Evolutionary conservation across 2,113 vertebrate species (phyloP), one percentile per base, ranked within the genome.

Genomic region (Syrrhaptes paradoxus): DNA sequence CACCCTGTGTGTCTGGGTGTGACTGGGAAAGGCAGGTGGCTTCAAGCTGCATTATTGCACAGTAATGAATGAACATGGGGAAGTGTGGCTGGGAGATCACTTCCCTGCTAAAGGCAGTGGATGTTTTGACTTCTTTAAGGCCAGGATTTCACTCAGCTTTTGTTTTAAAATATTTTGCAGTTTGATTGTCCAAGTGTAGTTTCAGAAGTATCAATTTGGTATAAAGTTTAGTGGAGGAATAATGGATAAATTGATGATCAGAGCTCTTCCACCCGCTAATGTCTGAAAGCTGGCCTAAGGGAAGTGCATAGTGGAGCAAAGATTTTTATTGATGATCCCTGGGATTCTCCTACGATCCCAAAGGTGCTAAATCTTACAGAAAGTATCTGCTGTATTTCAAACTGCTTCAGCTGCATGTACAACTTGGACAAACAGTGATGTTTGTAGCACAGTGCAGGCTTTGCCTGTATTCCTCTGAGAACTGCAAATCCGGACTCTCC

Each of bases 311-410:
- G 78, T 71, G 48, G 57, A 95, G 70, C 79, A 87, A 43, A 91
- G 68, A 74, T 78, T 84, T 95, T 95, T 94, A 92, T 51, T 95
- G 93, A 95, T 93, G 81, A 88, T 96, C 74, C 63, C 59, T 95
- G 87, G 52, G 87, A 82, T 92, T 96, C 73, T 12, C 9, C 55
- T 65, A 41, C 48, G 78, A 15, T 93, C 83, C 83, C 86, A 87
- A 85, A 93, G 84, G 81, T 87, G 49, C 75, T 92, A 95, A 90
- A 95, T 94, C 90, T 89, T 78, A 34, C 82, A 29, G 52, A 55
- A 25, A 68, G 24, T 74, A n/a, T 86, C 71, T 95, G 74, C 85
- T 87, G 6, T 86, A 90, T 92, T 96, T 96, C 86, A 93, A 87
- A 61, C 52, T 63, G 46, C 80, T 94, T 91, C 92, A 86, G 43